Evolutionary conservation across 2,113 vertebrate genomes (phyloP).

Genomic region (Spilogale gracilis): DNA sequence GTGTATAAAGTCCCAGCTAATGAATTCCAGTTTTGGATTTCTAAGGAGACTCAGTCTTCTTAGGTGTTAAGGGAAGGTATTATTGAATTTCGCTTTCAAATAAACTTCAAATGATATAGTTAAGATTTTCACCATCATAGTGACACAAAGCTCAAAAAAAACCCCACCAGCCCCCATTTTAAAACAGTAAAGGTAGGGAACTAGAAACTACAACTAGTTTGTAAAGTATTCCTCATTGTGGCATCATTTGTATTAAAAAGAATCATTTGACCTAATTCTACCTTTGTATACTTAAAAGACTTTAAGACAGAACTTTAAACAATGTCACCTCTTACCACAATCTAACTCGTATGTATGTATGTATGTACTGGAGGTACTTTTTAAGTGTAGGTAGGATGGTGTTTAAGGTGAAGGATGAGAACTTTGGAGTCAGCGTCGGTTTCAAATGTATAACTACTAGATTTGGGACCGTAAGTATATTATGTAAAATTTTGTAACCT

Average conservation of each 20-base stretch:
- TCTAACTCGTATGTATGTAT: not conserved
- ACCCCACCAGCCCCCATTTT: not conserved
- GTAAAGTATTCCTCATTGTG: conserved; percentile 14
- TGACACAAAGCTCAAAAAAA: conserved; percentile 31
- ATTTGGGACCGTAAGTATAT: not conserved
- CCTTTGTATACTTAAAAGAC: not conserved
- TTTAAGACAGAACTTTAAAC: conserved; percentile 48
- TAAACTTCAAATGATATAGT: conserved; percentile 27
- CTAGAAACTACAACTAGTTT: not conserved
- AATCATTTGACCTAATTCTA: not conserved
- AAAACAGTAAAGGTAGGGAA: conserved; percentile 21
- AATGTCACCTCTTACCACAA: not conserved
- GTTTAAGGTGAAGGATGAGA: not conserved
- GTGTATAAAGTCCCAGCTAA: not conserved
- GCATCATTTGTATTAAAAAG: not conserved
- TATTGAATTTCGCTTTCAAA: conserved; percentile 45
- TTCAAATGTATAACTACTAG: not conserved
- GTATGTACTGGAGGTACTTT: not conserved
- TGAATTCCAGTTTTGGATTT: conserved; percentile 56
- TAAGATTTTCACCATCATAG: conserved; percentile 25
- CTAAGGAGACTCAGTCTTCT: conserved; percentile 26
- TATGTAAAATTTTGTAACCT: not conserved
- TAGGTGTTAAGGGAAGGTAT: conserved; percentile 46
- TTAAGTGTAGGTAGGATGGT: not conserved
- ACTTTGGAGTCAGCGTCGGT: not conserved